Base-by-base conservation (phyloP, 2,797 vertebrate genomes). In the Lutjanus campechanus region DNA sequence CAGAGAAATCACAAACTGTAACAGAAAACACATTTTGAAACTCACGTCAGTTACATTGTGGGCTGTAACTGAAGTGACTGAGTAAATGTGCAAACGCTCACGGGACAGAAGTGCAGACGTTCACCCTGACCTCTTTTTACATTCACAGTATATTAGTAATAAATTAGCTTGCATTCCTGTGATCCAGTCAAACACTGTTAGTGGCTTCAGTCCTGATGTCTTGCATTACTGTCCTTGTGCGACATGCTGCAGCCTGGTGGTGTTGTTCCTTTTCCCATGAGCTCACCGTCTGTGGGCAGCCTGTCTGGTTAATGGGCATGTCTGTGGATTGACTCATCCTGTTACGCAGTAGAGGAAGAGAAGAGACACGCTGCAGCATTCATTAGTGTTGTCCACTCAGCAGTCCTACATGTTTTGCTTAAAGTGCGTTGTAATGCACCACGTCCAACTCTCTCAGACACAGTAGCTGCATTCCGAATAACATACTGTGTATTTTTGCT, bases 271-370 rank as follows among this genome's bases (percentile, higher is more conserved):
- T 73, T 81, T 82, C 81, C 74, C 81, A 88, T 85, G 81, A 88
- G 74, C 74, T 88, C 84, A 88, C 50, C 17, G 78, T 79, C 86
- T 83, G 81, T 63, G 68, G 68, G 60, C 80, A 70, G 77, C 65
- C 19, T 43, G 67, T 82, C 74, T 70, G 69, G 62, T 49, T 50
- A 66, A 80, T 46, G 55, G 73, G 20, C 83, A 81, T 69, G 76
- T 71, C 81, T 85, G 79, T 71, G 55, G 61, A 71, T 65, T 87
- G 82, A 82, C 81, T 88, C 82, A 85, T 80, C 70, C 72, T 79
- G 77, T 73, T 71, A 16, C 20, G 22, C 36, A 20, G 22, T 4
- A 51, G 59, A 50, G 46, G 17, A 56, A 49, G 46, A 68, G 59
- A 56, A 49, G 46, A 68, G 59, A 59, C 11, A 76, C 15, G 5